phyloP scores from a whole-genome alignment of 1,140 invertebrate genomes.

The Drosophila kikkawai region DNA sequence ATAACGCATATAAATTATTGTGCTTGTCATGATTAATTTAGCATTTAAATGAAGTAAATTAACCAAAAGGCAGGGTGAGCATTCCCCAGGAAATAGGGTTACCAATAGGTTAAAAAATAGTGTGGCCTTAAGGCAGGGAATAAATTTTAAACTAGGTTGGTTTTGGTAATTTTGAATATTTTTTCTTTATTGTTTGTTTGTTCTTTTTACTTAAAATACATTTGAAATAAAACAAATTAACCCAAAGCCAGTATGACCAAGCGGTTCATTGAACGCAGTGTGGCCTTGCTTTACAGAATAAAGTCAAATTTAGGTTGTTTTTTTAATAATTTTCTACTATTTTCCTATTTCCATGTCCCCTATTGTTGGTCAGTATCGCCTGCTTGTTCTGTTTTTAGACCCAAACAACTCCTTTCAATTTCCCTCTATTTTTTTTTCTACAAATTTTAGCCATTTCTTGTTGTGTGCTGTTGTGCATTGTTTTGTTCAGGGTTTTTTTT shows the following conservation, averaged over 20 bases:
- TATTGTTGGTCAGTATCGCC: not conserved
- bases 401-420: slow-evolving; percentile 31
- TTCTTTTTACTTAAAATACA: not conserved
- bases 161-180: not conserved
- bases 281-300: not conserved
- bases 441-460: slow-evolving; percentile 14
- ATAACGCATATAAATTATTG: slow-evolving; percentile 6
- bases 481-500: slow-evolving; percentile 19
- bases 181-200: too few relatives aligned
- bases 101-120: too few relatives aligned
- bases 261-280: not conserved
- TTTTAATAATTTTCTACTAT: not conserved
- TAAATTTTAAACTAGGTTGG: not conserved
- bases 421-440: not conserved
- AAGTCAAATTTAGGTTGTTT: not conserved
- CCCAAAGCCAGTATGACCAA: not conserved
- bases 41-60: not conserved
- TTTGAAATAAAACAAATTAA: not conserved
- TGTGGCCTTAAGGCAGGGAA: not conserved
- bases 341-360: not conserved
- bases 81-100: not conserved
- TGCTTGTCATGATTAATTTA: slow-evolving; percentile 3
- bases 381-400: not conserved
- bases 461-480: slow-evolving; percentile 7
- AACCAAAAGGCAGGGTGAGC: not conserved